Percentiles rank a stretch among this genome's conserved stretches.
These are phyloP conservation scores for Poecilobothrus nobilitatus DNA, from an alignment of 2,888 invertebrate genomes.

Conservation along the genomic window DNA sequence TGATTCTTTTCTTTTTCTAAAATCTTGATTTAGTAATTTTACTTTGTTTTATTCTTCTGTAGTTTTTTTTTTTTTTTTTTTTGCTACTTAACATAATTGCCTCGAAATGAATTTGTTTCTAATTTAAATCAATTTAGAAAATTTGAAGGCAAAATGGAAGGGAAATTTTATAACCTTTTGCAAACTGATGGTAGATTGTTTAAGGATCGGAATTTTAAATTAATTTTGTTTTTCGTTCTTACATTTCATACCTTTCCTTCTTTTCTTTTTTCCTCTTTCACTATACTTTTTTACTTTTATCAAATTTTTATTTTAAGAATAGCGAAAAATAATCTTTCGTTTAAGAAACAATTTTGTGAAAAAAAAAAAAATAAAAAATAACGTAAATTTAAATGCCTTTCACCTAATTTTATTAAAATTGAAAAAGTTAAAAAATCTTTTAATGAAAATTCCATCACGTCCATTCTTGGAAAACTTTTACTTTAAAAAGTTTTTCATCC, in stretches of 20 bases:
- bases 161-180: neutral
- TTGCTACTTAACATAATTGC: neutral
- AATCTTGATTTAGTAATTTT: too few relatives aligned
- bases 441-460: conserved; percentile 6
- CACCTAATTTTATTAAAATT: conserved; percentile 6
- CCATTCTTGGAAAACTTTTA: conserved; percentile 2
- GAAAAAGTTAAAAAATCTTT: conserved; percentile 4
- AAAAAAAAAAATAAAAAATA: neutral
- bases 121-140: neutral
- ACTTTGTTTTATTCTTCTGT: too few relatives aligned
- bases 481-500: neutral
- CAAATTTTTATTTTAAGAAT: neutral
- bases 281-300: neutral
- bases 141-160: neutral
- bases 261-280: neutral
- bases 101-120: neutral
- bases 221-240: neutral
- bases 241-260: neutral
- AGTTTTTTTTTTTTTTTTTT: neutral
- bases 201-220: neutral
- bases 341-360: neutral
- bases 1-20: too few relatives aligned
- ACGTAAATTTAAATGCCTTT: neutral
- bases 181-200: too few relatives aligned
- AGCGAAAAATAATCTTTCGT: neutral